Percentiles rank a stretch among this genome's conserved stretches.
Conservation (phyloP, 2,113 vertebrate species). For the Amphilophus citrinellus region DNA sequence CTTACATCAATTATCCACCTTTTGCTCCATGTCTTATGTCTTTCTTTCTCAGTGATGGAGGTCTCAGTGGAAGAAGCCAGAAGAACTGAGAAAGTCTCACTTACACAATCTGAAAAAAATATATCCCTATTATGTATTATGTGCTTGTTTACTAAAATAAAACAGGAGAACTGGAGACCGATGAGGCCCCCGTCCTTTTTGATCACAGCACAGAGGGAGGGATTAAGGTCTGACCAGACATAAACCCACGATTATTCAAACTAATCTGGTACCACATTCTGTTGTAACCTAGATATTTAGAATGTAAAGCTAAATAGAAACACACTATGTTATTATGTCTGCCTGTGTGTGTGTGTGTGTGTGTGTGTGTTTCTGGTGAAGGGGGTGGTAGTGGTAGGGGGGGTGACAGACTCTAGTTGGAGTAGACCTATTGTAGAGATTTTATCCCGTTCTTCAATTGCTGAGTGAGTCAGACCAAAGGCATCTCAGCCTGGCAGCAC, state of each 20-base stretch:
- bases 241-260: constrained; percentile 43
- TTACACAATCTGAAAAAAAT: constrained; percentile 26
- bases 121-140: constrained; percentile 42
- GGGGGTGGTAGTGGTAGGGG: not conserved
- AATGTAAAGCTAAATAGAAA: not conserved
- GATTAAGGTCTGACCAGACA: constrained; percentile 49
- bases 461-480: constrained; percentile 72
- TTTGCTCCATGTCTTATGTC: not conserved
- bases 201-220: constrained; percentile 28
- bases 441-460: constrained; percentile 59
- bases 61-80: constrained; percentile 7
- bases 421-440: constrained; percentile 59
- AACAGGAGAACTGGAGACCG: constrained; percentile 1
- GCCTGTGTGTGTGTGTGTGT: not conserved
- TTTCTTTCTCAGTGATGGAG: not conserved
- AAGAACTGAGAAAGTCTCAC: constrained; percentile 24
- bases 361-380: constrained; percentile 3
- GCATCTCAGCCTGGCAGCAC: constrained; percentile 73
- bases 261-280: constrained; percentile 19
- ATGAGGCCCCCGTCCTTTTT: constrained; percentile 19
- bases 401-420: constrained; percentile 31
- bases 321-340: constrained; percentile 6
- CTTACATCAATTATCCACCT: constrained; percentile 4
- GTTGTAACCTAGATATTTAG: constrained; percentile 30
- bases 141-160: constrained; percentile 57